Evolutionary conservation across 2,888 invertebrate species (phyloP), one percentile per base, ranked within the genome.

Genomic region (Brachynemurus nebulosus): DNA sequence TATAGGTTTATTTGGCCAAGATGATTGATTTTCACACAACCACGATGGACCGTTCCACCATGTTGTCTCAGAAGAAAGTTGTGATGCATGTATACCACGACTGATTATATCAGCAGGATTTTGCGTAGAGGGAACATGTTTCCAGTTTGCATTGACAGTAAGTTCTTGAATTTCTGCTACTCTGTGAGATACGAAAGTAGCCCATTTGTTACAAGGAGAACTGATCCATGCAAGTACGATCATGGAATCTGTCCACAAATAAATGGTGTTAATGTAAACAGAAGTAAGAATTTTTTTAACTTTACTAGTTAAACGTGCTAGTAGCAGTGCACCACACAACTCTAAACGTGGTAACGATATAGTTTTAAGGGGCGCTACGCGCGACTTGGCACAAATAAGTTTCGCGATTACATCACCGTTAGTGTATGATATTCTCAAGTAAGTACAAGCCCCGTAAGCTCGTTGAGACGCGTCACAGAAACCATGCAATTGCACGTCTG

Each of bases 331-430:
- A 23, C 23, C 23, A 9, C 23, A 42, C 14, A 42, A 30, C 37
- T 43, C 11, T 16, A 50, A 33, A 19, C 48, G 23, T 5, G 50
- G 48, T 8, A 51, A 16, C 1, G 35, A 18, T 17, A 42, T 9
- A 7, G 8, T 11, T 37, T 44, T 47, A 23, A 45, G 20, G 14
- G 46, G 46, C 6, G 45, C 48, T 5, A 50, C 41, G 19, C 43
- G 23, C n/a, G 45, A 45, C 40, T 48, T 50, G 11, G 48, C 18
- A 19, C 45, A 44, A 14, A 50, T 6, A 16, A 49, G 38, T 6
- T 12, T n/a, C 7, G 14, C n/a, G 7, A 5, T 12, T 6, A 9
- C 9, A 7, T 23, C 23, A 7, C 23, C 23, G 9, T 7, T 23
- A 23, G 23, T 23, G 9, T 23, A 23, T 6, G 6, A 7, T 23